Evolutionary conservation across 2,113 vertebrate species (phyloP).

Genomic region (Puffinus mauretanicus): DNA sequence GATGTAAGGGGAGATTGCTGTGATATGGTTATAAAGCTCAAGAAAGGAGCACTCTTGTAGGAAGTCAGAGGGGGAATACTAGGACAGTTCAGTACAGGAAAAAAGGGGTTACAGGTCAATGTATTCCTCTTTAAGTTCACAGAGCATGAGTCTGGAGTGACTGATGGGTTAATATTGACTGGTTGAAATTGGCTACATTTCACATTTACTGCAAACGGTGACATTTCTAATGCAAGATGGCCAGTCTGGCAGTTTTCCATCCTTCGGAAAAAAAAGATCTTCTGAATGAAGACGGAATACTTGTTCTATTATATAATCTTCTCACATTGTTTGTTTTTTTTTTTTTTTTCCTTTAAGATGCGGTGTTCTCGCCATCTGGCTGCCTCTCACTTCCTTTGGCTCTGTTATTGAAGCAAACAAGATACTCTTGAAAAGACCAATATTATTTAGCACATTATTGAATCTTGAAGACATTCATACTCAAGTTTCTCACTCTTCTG

Average conservation of each 20-base stretch:
- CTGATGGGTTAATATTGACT: neutral
- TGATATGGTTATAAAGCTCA: neutral
- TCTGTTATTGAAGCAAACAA: slow-evolving; percentile 49
- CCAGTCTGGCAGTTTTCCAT: neutral
- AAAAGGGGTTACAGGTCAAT: neutral
- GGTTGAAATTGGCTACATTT: neutral
- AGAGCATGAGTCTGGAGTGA: neutral
- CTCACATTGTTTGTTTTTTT: neutral
- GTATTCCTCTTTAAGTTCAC: neutral
- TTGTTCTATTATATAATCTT: slow-evolving; percentile 23
- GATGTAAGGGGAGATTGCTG: neutral
- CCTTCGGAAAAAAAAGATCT: neutral
- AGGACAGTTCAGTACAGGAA: neutral
- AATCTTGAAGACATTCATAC: slow-evolving; percentile 44
- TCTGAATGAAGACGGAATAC: slow-evolving; percentile 10
- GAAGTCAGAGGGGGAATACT: neutral
- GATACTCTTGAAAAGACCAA: slow-evolving; percentile 40
- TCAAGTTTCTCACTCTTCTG: slow-evolving; percentile 29
- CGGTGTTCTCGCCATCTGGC: slow-evolving; percentile 33
- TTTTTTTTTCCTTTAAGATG: neutral
- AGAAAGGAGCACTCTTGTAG: neutral
- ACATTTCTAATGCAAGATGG: neutral
- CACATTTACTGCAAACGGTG: neutral
- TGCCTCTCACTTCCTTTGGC: slow-evolving; percentile 25
- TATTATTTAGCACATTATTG: slow-evolving; percentile 50